Evolutionary conservation across 2,797 vertebrate species (phyloP), one percentile per base, ranked within the genome.

Genomic region (Bradypodion ventrale): DNA sequence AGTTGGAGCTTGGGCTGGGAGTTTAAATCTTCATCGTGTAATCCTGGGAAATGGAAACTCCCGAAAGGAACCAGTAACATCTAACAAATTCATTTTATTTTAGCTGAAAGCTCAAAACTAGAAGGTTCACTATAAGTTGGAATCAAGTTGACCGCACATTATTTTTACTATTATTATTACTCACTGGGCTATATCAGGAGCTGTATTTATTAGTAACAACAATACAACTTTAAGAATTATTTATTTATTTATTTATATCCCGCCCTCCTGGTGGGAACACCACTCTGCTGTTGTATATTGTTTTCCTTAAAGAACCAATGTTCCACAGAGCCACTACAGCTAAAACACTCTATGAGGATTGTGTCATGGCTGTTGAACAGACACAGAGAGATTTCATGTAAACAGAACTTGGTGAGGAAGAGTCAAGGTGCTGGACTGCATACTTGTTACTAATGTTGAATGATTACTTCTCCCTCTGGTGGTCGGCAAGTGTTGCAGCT

Each of bases 401-500:
- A 56, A 21, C 52, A 5, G 40, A 62, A 40, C 49, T 5, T 27
- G 6, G 29, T 40, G 42, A 10, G 21, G 35, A 29, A 25, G 52
- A 19, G 7, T 3, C 13, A 12, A 23, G 42, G n/a, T 40, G 37
- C 13, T 42, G 4, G 10, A 29, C 46, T 85, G 46, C 0, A 1
- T 69, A 29, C 7, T 44, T 89, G 63, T 27, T 35, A n/a, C 52
- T 32, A 19, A 23, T 52, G 3, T 46, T 78, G 66, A 62, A 82
- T 72, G 42, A 72, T 32, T 82, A 70, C 46, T 73, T 68, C 35
- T 87, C 35, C 0, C 29, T 9, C 56, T 3, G 59, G 62, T 32
- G 79, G 23, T 10, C 52, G 62, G 82, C 59, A n/a, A 75, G 5
- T 63, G 68, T 69, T 91, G 86, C 27, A 3, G 7, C 66, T 44